A percentile compares a stretch with the other conserved stretches of the same genome.
These are phyloP conservation scores for Amblyopsis rosae DNA, from an alignment of 2,113 vertebrate genomes.

Conservation along the genomic window DNA sequence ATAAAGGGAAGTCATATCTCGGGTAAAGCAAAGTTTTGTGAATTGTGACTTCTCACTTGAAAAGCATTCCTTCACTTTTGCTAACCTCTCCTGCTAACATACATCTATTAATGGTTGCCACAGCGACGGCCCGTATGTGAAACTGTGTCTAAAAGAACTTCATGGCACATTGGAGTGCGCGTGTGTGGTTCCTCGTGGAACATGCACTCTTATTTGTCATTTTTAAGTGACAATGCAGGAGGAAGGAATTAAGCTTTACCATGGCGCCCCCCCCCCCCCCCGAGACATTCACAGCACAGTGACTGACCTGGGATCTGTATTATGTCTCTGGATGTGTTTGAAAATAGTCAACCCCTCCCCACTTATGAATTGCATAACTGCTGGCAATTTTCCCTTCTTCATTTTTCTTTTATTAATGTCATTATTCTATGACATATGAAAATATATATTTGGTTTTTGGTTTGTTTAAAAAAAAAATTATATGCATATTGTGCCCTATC, in stretches of 20 bases:
- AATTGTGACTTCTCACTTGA: background rate
- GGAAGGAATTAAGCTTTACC: constrained; percentile 29
- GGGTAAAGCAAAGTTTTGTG: too few relatives aligned
- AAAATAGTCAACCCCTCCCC: too few relatives aligned
- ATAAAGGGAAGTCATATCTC: background rate
- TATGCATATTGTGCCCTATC: too few relatives aligned
- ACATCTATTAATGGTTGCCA: constrained; percentile 22
- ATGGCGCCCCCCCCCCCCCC: background rate
- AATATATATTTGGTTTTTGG: too few relatives aligned
- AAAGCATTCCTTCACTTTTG: constrained; percentile 30
- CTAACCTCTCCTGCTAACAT: constrained; percentile 1
- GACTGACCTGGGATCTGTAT: background rate
- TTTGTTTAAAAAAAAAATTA: too few relatives aligned
- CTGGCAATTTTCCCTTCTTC: too few relatives aligned
- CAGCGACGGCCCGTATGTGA: constrained; percentile 1
- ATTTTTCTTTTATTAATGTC: too few relatives aligned
- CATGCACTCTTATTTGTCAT: background rate
- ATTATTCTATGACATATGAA: too few relatives aligned
- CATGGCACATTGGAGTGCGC: background rate
- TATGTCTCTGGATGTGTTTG: background rate
- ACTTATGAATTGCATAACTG: too few relatives aligned
- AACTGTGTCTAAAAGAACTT: background rate
- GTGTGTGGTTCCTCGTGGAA: background rate
- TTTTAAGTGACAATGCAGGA: constrained; percentile 3
- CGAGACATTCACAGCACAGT: background rate